Conservation (phyloP, 2,888 invertebrate species). For the Drosophila putrida region DNA sequence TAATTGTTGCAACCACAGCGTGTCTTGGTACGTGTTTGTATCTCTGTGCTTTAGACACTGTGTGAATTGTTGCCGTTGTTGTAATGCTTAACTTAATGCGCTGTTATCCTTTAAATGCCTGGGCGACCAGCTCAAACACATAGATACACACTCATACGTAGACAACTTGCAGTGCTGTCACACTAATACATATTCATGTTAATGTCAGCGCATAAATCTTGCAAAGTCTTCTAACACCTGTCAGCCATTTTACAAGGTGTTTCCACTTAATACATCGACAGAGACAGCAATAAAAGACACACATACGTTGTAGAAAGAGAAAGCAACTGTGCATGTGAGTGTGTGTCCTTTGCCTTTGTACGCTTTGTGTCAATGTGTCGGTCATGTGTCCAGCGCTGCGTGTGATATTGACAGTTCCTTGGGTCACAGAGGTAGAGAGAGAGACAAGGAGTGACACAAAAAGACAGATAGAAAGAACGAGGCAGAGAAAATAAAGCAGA, state of each 20-base stretch:
- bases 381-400: constrained; percentile 77
- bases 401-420: constrained; percentile 78
- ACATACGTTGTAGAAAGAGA: constrained; percentile 31
- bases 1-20: constrained; percentile 79
- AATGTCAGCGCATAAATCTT: constrained; percentile 81
- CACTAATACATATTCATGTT: constrained; percentile 79
- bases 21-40: constrained; percentile 71
- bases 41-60: constrained; percentile 31
- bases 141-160: constrained; percentile 16
- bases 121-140: constrained; percentile 57
- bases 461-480: neutral
- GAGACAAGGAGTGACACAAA: neutral
- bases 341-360: constrained; percentile 65
- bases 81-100: constrained; percentile 80
- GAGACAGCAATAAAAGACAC: constrained; percentile 34
- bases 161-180: constrained; percentile 58
- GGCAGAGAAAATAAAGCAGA: neutral
- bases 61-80: constrained; percentile 61
- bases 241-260: constrained; percentile 80
- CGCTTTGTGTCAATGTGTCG: constrained; percentile 78
- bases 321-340: constrained; percentile 14
- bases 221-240: constrained; percentile 81
- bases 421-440: neutral
- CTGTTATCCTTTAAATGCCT: constrained; percentile 81
- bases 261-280: constrained; percentile 78